A percentile compares a stretch with the other conserved stretches of the same genome.
Conservation (phyloP, 2,888 invertebrate species). For the Euzophera pinguis region DNA sequence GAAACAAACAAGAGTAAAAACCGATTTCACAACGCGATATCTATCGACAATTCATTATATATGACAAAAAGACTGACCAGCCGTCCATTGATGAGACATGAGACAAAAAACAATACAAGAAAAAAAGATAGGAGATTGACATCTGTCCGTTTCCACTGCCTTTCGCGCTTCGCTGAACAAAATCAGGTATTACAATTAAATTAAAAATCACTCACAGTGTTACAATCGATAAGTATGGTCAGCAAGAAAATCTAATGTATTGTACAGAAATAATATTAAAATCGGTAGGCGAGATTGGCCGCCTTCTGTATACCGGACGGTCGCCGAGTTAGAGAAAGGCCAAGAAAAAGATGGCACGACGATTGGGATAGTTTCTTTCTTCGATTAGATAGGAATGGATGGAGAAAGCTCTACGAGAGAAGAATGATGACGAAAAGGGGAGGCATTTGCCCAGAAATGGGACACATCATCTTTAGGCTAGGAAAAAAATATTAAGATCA, state of each 20-base stretch:
- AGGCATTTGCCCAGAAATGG: no score
- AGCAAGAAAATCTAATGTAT: conserved; percentile 32
- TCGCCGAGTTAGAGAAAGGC: no score
- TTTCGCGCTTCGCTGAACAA: conserved; percentile 64
- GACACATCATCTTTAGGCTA: no score
- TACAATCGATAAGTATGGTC: conserved; percentile 58
- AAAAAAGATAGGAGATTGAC: conserved; percentile 48
- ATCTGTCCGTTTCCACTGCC: conserved; percentile 60
- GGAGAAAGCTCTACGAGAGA: no score
- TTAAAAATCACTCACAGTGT: conserved; percentile 72
- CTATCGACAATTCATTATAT: conserved; percentile 56
- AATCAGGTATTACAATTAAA: conserved; percentile 79
- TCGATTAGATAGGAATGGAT: no score
- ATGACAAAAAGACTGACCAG: conserved; percentile 50
- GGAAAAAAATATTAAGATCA: no score
- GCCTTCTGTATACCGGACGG: no score
- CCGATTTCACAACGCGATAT: conserved; percentile 51
- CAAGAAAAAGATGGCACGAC: no score
- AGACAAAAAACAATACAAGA: conserved; percentile 29
- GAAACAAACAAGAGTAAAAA: conserved; percentile 23
- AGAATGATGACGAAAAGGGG: no score
- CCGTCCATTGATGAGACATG: conserved; percentile 45
- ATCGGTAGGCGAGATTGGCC: no score
- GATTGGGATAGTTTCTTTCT: no score
- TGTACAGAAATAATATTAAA: no score